Percentiles rank a stretch among this genome's conserved stretches.
Conservation (phyloP, 2,113 vertebrate species). For the Sylvietta virens region DNA sequence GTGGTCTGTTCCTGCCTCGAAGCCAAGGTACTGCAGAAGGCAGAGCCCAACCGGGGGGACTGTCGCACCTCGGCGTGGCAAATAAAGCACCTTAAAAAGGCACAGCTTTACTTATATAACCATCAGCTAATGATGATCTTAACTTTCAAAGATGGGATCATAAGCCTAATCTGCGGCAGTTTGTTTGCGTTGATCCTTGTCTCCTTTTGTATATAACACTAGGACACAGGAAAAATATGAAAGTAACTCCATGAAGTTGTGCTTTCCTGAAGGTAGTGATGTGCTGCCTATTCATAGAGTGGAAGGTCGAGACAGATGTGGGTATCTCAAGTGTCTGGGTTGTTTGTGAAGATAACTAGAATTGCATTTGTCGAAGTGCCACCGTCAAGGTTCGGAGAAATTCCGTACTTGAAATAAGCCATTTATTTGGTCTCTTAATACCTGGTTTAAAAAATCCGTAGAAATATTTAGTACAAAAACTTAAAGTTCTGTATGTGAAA, state of each 20-base stretch:
- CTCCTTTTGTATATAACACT: not conserved
- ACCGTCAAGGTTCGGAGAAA: not conserved
- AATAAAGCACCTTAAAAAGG: too few relatives aligned
- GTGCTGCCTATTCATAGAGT: not conserved
- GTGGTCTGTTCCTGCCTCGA: too few relatives aligned
- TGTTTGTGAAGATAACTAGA: not conserved
- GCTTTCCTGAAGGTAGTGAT: not conserved
- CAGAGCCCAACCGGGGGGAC: too few relatives aligned
- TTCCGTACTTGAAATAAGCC: not conserved
- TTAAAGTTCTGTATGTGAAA: not conserved
- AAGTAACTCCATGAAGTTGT: not conserved
- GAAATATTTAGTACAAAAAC: not conserved
- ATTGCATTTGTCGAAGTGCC: not conserved
- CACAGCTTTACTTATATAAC: not conserved
- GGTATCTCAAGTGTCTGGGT: not conserved
- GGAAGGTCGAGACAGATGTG: not conserved
- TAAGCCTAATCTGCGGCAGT: not conserved
- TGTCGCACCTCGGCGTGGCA: too few relatives aligned
- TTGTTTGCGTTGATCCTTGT: not conserved
- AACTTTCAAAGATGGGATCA: not conserved
- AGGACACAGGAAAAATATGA: not conserved
- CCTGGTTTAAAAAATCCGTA: not conserved
- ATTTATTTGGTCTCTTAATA: not conserved
- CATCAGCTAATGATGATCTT: not conserved
- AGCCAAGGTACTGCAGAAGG: too few relatives aligned